Evolutionary conservation across 2,797 vertebrate genomes (phyloP).

Genomic region (Leuciscus waleckii): DNA sequence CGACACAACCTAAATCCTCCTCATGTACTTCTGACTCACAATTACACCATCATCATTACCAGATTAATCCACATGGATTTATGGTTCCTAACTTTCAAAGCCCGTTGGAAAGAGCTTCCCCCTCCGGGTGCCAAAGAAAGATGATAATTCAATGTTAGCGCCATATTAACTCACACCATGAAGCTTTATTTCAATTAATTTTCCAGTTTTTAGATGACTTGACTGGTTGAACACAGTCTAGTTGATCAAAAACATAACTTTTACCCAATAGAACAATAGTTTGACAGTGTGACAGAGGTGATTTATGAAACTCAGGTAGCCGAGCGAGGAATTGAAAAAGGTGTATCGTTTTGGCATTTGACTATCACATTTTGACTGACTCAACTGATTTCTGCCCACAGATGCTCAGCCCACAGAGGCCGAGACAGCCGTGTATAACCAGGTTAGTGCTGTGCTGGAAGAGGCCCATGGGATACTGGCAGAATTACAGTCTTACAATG

Average conservation of each 20-base stretch:
- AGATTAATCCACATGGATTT: conserved; percentile 51
- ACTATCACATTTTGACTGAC: conserved; percentile 15
- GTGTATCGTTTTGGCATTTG: conserved; percentile 37
- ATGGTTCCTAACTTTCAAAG: conserved; percentile 33
- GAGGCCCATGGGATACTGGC: conserved; percentile 90
- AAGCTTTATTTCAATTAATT: conserved; percentile 8
- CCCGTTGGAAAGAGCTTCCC: conserved; percentile 5
- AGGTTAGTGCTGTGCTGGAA: conserved; percentile 92
- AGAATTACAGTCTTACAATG: conserved; percentile 91
- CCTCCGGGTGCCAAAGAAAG: conserved; percentile 14
- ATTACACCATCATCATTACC: conserved; percentile 46
- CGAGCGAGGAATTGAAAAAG: conserved; percentile 3
- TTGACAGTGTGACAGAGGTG: conserved; percentile 53
- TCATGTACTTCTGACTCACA: conserved; percentile 38
- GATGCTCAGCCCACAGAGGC: conserved; percentile 94
- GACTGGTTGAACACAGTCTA: conserved; percentile 27
- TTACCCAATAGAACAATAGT: conserved; percentile 17
- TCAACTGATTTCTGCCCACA: conserved; percentile 56
- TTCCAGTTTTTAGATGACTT: conserved; percentile 25
- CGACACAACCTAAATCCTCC: conserved; percentile 46
- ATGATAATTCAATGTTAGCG: conserved; percentile 45
- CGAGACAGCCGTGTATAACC: conserved; percentile 93
- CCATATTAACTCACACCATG: conserved; percentile 19
- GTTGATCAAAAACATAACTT: conserved; percentile 24
- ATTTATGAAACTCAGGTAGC: conserved; percentile 42